Base-by-base conservation (phyloP, 2,797 vertebrate genomes). In the Bradypodion ventrale region DNA sequence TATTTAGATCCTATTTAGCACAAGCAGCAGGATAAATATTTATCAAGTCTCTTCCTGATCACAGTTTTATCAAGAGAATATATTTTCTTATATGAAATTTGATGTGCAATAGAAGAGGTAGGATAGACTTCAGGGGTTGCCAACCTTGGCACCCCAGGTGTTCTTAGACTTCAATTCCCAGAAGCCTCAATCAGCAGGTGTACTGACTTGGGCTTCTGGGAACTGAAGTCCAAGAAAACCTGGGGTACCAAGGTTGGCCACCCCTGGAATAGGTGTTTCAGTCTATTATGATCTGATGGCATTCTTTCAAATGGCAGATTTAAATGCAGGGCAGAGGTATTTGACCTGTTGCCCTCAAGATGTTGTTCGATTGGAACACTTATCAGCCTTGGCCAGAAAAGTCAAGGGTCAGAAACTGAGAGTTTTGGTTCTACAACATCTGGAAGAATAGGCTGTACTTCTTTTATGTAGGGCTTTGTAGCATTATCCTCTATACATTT, bases 1-100 rank as follows among this genome's bases (percentile, higher is more conserved):
- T 91, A 90, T 92, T 93, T 92, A 2, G 19, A 87, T 87, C 72
- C 80, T 88, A 87, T 92, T 91, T 75, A 88, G 76, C 29, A 82
- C 79, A 82, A 91, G 81, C 52, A 65, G 82, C 62, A 82, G 76
- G 59, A 74, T 87, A 92, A 91, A 83, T 89, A 90, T 93, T 94
- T 88, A 87, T 93, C 90, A 91, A 62, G 66, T 88, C 85, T 62
- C 42, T 92, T 42, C 84, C 89, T 89, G 90, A 83, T 80, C 68
- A 52, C 87, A 90, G 60, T 0, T 13, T 86, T 87, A n/a, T 37
- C 74, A 86, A 88, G 79, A 92, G 85, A 63, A 40, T 35, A 80
- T 46, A 72, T 52, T 40, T 27, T 84, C 74, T 90, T 49, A 35
- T 2, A 2, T 52, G 23, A 23, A 69, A 80, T 59, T 12, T 75